A percentile compares a stretch with the other conserved stretches of the same genome.
These are phyloP conservation scores for Porites evermanni DNA, from an alignment of 92 coral and sea anemone species.

Conservation along the genomic window DNA sequence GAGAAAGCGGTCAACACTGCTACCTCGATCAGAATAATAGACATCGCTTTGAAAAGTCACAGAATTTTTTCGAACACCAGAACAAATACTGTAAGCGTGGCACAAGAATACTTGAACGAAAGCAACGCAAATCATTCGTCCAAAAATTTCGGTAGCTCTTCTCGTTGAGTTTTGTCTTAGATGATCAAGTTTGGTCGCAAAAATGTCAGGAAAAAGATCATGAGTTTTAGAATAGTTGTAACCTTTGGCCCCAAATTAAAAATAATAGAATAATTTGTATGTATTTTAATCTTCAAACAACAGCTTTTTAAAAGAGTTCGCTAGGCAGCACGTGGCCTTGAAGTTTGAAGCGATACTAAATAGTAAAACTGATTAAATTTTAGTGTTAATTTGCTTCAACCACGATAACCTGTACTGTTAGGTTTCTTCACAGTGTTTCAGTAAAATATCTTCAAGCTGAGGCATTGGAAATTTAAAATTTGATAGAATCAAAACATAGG, in stretches of 20 bases:
- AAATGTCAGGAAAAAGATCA: constrained; percentile 28
- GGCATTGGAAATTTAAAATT: not conserved
- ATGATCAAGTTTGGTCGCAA: not conserved
- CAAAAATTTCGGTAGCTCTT: not conserved
- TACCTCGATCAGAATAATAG: not conserved
- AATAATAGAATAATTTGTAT: constrained; percentile 53
- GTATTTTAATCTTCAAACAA: constrained; percentile 43
- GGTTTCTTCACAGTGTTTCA: not conserved
- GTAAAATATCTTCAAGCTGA: not conserved
- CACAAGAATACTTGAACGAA: not conserved
- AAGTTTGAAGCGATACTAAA: constrained; percentile 1
- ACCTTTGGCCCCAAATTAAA: constrained; percentile 60
- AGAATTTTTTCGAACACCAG: not conserved
- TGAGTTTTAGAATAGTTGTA: constrained; percentile 49
- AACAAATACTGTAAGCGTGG: not conserved
- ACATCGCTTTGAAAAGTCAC: constrained; percentile 14
- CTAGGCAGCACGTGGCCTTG: constrained; percentile 33
- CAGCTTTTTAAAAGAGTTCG: constrained; percentile 43
- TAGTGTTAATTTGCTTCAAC: not conserved
- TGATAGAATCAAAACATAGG: not conserved
- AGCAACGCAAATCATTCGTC: not conserved
- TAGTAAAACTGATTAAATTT: not conserved
- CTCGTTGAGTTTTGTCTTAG: not conserved
- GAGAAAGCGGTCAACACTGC: not conserved
- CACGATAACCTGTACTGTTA: not conserved